Evolutionary conservation across 2,113 vertebrate species (phyloP).

Genomic region (Muntiacus muntjak): DNA sequence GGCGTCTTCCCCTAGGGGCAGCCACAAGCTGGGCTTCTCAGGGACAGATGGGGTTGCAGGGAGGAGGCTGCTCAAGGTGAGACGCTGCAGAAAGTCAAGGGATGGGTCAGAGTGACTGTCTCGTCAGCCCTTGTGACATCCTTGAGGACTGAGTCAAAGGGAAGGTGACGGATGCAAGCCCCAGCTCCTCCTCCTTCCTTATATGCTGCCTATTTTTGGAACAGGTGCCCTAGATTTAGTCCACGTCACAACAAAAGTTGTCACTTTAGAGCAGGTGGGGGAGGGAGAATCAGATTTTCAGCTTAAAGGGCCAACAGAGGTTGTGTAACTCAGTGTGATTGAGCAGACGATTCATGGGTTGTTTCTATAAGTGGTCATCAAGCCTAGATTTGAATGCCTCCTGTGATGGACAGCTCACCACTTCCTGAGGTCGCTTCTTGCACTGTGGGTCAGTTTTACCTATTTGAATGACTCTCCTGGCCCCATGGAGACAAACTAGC

Average conservation of each 20-base stretch:
- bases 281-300: neutral
- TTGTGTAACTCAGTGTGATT: neutral
- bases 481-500: neutral
- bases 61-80: neutral
- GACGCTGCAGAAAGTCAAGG: neutral
- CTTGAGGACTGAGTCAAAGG: neutral
- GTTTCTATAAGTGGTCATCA: neutral
- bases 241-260: constrained; percentile 34
- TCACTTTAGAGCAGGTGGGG: constrained; percentile 5
- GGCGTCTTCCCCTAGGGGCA: neutral
- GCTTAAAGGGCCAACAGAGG: neutral
- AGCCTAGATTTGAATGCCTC: neutral
- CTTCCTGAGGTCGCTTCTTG: neutral
- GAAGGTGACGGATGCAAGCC: neutral
- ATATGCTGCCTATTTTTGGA: constrained; percentile 48
- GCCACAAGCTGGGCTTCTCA: neutral
- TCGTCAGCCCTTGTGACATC: neutral
- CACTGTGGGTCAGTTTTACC: neutral
- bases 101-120: neutral
- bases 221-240: constrained; percentile 58
- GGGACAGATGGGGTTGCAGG: neutral
- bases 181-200: neutral
- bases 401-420: neutral
- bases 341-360: neutral
- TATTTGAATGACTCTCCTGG: neutral